Evolutionary conservation across 2,113 vertebrate species (phyloP).

Genomic region (Anarhynchus alexandrinus): DNA sequence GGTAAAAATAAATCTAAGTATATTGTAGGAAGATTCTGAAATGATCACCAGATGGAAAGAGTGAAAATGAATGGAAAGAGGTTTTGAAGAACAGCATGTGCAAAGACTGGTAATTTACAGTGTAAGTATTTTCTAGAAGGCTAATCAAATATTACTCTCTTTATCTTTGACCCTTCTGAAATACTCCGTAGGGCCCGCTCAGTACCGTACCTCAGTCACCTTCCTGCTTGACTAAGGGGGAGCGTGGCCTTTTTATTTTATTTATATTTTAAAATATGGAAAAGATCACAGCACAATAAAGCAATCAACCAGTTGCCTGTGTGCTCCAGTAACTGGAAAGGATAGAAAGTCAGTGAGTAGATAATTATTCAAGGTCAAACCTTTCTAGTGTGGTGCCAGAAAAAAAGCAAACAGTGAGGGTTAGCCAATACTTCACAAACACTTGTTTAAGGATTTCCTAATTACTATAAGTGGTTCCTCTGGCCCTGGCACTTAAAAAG

Average conservation of each 20-base stretch:
- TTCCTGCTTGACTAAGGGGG: neutral
- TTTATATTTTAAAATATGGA: neutral
- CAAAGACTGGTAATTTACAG: neutral
- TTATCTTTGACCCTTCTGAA: conserved; percentile 5
- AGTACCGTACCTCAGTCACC: neutral
- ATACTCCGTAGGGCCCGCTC: neutral
- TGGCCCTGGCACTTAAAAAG: conserved; percentile 90
- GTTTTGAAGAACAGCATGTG: neutral
- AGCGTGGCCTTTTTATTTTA: neutral
- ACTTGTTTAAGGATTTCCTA: conserved; percentile 99
- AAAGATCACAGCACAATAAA: neutral
- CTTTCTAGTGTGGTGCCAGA: conserved; percentile 86
- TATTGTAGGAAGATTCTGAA: neutral
- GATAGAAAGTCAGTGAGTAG: conserved; percentile 83
- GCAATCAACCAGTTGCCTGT: conserved; percentile 73
- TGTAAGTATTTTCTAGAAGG: neutral
- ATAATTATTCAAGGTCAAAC: conserved; percentile 97
- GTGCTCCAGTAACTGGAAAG: conserved; percentile 83
- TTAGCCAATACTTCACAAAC: conserved; percentile 93
- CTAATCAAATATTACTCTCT: conserved; percentile 3
- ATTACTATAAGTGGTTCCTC: conserved; percentile 98
- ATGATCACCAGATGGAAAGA: neutral
- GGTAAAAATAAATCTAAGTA: neutral
- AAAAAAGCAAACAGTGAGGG: conserved; percentile 85
- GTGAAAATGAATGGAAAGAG: neutral